Conservation (phyloP, 2,888 invertebrate genomes). For the Scaptomyza tumidula region DNA sequence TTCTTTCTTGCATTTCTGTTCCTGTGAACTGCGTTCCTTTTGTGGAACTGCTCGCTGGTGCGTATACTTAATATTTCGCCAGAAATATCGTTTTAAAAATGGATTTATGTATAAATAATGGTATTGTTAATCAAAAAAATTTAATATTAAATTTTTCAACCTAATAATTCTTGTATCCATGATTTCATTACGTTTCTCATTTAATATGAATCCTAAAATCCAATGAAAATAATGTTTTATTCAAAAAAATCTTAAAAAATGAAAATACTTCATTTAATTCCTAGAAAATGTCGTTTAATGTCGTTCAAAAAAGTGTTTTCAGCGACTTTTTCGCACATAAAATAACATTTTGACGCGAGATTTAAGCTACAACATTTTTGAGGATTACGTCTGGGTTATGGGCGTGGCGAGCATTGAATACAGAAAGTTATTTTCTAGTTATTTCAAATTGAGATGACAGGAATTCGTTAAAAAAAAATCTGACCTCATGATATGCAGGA, state of each 20-base stretch:
- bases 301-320: background rate
- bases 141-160: no score
- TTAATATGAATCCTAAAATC: no score
- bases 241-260: no score
- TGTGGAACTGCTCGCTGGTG: background rate
- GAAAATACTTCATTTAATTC: no score
- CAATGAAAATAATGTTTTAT: no score
- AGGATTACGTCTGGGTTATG: background rate
- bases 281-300: no score
- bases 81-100: no score
- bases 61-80: slow-evolving; percentile 1
- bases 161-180: no score
- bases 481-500: background rate
- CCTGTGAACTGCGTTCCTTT: background rate
- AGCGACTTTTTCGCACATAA: slow-evolving; percentile 30
- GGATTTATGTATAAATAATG: no score
- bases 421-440: slow-evolving; percentile 1
- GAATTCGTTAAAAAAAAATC: background rate
- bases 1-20: slow-evolving; percentile 37
- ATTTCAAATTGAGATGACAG: background rate
- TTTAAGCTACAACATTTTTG: background rate
- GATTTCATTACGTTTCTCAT: no score
- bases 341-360: background rate
- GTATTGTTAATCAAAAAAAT: no score
- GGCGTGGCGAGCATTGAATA: background rate